phyloP scores from a whole-genome alignment of 2,888 invertebrate species.

The Brachynemurus nebulosus region DNA sequence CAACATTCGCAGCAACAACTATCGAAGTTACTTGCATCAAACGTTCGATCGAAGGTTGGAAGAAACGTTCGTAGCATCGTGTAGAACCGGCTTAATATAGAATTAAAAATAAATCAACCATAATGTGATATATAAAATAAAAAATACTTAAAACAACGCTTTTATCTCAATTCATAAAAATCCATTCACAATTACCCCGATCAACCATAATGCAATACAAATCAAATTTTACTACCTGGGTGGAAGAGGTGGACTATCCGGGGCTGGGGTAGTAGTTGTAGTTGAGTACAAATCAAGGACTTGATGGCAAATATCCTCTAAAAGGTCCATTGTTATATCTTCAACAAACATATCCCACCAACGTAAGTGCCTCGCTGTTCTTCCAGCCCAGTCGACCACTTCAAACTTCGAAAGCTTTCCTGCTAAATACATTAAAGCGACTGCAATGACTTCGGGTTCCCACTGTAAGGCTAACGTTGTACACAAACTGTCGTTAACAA shows the following conservation, averaged over 20 bases:
- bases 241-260: slow-evolving; percentile 54
- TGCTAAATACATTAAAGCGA: slow-evolving; percentile 92
- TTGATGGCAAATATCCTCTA: slow-evolving; percentile 97
- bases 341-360: slow-evolving; percentile 99
- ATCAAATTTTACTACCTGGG: slow-evolving; percentile 20
- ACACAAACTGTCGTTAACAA: slow-evolving; percentile 95
- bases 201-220: no score
- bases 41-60: no score
- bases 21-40: no score
- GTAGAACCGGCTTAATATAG: no score
- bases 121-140: no score
- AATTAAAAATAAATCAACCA: no score
- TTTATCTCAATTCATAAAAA: no score
- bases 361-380: slow-evolving; percentile 56
- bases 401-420: slow-evolving; percentile 93
- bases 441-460: slow-evolving; percentile 98
- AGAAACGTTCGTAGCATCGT: no score
- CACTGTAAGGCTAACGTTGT: slow-evolving; percentile 94
- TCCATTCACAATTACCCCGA: no score
- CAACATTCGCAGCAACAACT: no score
- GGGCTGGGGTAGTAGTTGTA: slow-evolving; percentile 39
- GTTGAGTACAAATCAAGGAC: slow-evolving; percentile 84
- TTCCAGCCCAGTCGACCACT: slow-evolving; percentile 82
- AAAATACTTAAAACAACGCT: no score
- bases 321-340: slow-evolving; percentile 81